Evolutionary conservation across 2,797 vertebrate species (phyloP).

Genomic region (Menidia menidia): DNA sequence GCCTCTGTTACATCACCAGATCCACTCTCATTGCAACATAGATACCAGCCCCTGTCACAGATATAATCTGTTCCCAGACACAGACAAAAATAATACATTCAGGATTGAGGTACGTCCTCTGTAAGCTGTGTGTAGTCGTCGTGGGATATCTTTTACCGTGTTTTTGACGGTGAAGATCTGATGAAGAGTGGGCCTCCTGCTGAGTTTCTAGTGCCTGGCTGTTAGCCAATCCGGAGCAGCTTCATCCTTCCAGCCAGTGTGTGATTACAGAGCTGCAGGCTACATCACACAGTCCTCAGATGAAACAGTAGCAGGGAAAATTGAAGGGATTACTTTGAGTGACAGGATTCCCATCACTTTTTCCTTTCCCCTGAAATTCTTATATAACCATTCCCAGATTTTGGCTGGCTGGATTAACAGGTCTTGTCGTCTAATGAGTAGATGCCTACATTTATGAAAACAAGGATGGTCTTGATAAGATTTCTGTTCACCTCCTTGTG

Average conservation of each 20-base stretch:
- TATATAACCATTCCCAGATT: conserved; percentile 68
- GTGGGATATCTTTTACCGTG: conserved; percentile 20
- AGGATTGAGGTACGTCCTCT: neutral
- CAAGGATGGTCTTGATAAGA: conserved; percentile 44
- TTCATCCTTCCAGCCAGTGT: conserved; percentile 61
- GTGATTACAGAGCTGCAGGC: conserved; percentile 66
- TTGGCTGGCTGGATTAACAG: conserved; percentile 62
- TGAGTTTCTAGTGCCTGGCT: conserved; percentile 57
- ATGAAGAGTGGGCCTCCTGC: conserved; percentile 45
- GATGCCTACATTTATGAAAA: conserved; percentile 51
- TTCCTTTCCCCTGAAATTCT: conserved; percentile 49
- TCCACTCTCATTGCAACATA: conserved; percentile 14
- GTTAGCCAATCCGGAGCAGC: conserved; percentile 53
- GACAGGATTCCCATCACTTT: conserved; percentile 63
- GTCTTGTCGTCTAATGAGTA: conserved; percentile 59
- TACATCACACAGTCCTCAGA: conserved; percentile 51
- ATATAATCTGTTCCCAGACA: neutral
- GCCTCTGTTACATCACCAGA: conserved; percentile 46
- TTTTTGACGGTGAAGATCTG: conserved; percentile 46
- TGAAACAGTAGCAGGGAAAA: conserved; percentile 71
- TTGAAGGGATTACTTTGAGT: conserved; percentile 77
- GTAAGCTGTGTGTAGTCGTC: conserved; percentile 13
- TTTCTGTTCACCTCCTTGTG: conserved; percentile 38
- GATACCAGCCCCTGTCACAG: neutral
- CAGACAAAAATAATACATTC: neutral